Evolutionary conservation across 2,888 invertebrate genomes (phyloP).

Genomic region (Chalcis sispes): DNA sequence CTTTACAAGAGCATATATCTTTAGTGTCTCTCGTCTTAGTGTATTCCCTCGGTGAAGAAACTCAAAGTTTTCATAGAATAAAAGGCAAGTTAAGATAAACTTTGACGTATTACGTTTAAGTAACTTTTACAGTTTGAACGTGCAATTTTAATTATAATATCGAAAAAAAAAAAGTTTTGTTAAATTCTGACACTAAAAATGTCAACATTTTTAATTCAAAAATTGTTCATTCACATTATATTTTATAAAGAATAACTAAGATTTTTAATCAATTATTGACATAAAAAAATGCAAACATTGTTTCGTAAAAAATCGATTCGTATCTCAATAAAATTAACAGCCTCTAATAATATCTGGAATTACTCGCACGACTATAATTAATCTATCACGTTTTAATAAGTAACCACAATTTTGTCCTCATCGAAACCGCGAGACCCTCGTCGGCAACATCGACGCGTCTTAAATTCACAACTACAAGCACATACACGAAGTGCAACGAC

Average conservation of each 20-base stretch:
- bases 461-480: conserved; percentile 32
- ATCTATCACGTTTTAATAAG: conserved; percentile 26
- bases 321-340: too few relatives aligned
- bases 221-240: not conserved
- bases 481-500: not conserved
- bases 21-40: not conserved
- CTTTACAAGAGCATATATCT: not conserved
- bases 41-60: not conserved
- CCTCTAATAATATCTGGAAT: not conserved
- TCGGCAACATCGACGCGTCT: not conserved
- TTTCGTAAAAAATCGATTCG: too few relatives aligned
- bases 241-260: not conserved
- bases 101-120: conserved; percentile 19
- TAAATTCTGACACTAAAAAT: not conserved
- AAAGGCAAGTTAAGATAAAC: not conserved
- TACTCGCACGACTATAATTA: conserved; percentile 6
- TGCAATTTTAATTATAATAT: not conserved
- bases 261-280: too few relatives aligned
- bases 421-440: not conserved
- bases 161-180: not conserved
- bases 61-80: conserved; percentile 11
- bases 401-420: conserved; percentile 4
- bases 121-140: not conserved
- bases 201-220: not conserved
- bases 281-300: too few relatives aligned